phyloP scores from a whole-genome alignment of 2,888 invertebrate species.

The Salpingus planirostris region DNA sequence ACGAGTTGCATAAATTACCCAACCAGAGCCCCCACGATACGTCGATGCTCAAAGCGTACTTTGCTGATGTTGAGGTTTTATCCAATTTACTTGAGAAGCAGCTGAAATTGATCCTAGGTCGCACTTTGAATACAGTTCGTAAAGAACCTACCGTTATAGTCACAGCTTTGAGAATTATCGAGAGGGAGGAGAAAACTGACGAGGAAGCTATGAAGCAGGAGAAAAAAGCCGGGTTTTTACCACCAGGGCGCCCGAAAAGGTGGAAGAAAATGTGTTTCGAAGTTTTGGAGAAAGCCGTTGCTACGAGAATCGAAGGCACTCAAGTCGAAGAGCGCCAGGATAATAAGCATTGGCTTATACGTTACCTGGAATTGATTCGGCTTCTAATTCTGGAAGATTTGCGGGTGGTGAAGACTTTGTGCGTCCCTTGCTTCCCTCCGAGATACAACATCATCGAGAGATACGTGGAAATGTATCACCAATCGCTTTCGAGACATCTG shows the following conservation, averaged over 20 bases:
- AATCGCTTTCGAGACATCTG: slow-evolving; percentile 70
- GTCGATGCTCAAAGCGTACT: slow-evolving; percentile 89
- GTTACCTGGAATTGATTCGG: slow-evolving; percentile 80
- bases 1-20: slow-evolving; percentile 88
- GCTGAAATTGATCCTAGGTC: slow-evolving; percentile 76
- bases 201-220: slow-evolving; percentile 70
- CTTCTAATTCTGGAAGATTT: slow-evolving; percentile 85
- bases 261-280: slow-evolving; percentile 84
- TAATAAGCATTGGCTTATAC: slow-evolving; percentile 92
- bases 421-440: slow-evolving; percentile 92
- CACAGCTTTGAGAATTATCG: slow-evolving; percentile 90
- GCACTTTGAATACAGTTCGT: slow-evolving; percentile 88
- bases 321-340: slow-evolving; percentile 84
- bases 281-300: slow-evolving; percentile 69
- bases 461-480: slow-evolving; percentile 92
- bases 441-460: slow-evolving; percentile 86
- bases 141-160: slow-evolving; percentile 94
- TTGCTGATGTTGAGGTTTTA: slow-evolving; percentile 87
- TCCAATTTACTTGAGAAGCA: slow-evolving; percentile 87
- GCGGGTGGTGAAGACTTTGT: slow-evolving; percentile 80
- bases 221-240: slow-evolving; percentile 78
- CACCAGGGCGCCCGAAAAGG: slow-evolving; percentile 87
- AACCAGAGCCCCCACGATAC: slow-evolving; percentile 86
- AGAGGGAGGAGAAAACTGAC: slow-evolving; percentile 94
- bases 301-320: slow-evolving; percentile 85